These are phyloP conservation scores for Eurystomus glaucurus DNA, from an alignment of 2,797 vertebrate species.

Conservation along the genomic window DNA sequence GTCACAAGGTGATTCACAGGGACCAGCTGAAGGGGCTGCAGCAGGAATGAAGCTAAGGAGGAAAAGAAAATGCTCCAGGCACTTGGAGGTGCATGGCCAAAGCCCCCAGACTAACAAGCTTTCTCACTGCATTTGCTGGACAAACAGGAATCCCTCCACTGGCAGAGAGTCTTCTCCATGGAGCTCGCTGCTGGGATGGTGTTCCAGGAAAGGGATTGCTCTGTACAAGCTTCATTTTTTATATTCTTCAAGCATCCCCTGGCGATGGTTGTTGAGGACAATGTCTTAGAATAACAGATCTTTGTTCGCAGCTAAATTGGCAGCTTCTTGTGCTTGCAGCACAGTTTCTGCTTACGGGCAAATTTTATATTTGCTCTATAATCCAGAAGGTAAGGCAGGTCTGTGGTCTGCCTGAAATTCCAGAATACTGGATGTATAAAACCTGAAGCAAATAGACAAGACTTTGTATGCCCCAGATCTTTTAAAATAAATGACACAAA, in stretches of 20 bases:
- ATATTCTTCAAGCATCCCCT: background rate
- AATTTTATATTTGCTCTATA: background rate
- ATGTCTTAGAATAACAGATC: background rate
- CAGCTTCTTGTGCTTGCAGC: background rate
- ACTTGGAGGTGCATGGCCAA: background rate
- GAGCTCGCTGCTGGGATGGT: background rate
- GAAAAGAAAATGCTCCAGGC: background rate
- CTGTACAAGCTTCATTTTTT: background rate
- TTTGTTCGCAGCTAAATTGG: background rate
- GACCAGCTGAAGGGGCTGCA: background rate
- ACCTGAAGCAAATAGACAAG: background rate
- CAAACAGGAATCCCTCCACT: background rate
- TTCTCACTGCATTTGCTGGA: background rate
- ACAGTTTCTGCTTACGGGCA: background rate
- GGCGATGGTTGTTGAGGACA: background rate
- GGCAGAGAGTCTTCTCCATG: background rate
- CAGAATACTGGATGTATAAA: background rate
- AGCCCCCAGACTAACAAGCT: background rate
- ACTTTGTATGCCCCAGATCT: background rate
- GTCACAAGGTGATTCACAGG: background rate
- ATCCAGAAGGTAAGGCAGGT: background rate
- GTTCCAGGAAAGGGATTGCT: background rate
- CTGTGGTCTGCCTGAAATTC: background rate
- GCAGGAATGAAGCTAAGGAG: background rate
- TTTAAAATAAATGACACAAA: background rate